Evolutionary conservation across 2,113 vertebrate species (phyloP), one percentile per base, ranked within the genome.

Genomic region (Eulemur macaco): DNA sequence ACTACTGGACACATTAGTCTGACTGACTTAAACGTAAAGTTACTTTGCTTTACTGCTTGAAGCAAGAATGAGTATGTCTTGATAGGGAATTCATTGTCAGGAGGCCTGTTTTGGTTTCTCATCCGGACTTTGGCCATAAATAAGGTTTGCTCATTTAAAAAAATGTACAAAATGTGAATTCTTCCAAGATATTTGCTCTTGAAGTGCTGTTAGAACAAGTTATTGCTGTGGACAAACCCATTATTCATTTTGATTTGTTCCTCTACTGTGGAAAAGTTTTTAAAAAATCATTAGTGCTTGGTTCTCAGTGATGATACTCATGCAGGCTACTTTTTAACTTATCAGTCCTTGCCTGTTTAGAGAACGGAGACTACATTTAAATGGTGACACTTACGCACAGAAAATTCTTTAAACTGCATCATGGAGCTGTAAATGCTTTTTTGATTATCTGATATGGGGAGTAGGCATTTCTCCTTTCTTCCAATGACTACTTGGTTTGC

Each of bases 41-140:
- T 95, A 90, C n/a, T 96, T 93, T 94, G 34, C 92, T 96, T 95
- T 97, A 52, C 92, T 94, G 39, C 80, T 76, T 39, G 71, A 96
- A 98, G 84, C 93, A 98, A 96, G 97, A 96, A 86, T 76, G 78
- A 97, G 84, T 86, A 52, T 94, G 95, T 81, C 84, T 84, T 93
- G 86, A 94, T 91, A 96, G 91, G 89, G n/a, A 96, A 96, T 96
- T 92, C 91, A 60, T 77, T 76, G 83, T 89, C 71, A 56, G 78
- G 77, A 96, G 80, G 34, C 68, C 39, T 81, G 91, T 95, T 97
- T 94, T 68, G 60, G 84, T 95, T 96, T 96, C 77, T 87, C 42
- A 8, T 91, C 95, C 94, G 89, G 89, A 96, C 93, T 95, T 94
- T 94, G 95, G 80, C 76, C 34, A 0, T 89, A 76, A 92, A 0